phyloP scores from a whole-genome alignment of 2,797 vertebrate species.

The Heteromormyrus szaboi region DNA sequence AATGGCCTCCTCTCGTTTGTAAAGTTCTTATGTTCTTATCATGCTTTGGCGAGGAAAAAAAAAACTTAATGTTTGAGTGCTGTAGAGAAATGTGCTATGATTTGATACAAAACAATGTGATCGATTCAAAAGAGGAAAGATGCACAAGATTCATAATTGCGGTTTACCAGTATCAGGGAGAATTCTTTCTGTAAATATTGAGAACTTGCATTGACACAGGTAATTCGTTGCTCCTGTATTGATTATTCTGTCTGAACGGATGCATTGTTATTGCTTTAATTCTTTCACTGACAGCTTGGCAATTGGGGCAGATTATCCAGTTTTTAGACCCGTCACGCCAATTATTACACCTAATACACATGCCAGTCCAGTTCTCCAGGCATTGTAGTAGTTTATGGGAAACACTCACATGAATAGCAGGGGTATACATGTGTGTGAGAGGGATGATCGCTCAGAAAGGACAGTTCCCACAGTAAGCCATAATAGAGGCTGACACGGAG shows the following conservation, averaged over 20 bases:
- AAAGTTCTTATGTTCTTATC: no score
- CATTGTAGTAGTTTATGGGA: slow-evolving; percentile 8
- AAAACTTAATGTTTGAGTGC: not conserved
- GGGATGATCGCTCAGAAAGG: not conserved
- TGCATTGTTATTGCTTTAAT: not conserved
- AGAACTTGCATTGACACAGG: not conserved
- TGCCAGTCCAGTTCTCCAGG: not conserved
- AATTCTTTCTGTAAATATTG: not conserved
- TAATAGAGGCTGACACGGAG: not conserved
- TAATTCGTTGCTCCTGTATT: not conserved
- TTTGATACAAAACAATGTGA: not conserved
- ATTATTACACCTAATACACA: slow-evolving; percentile 1
- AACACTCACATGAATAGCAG: not conserved
- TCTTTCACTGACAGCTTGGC: not conserved
- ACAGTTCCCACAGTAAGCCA: not conserved
- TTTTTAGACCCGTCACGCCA: not conserved
- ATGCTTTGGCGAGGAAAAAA: not conserved
- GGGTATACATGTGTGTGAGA: not conserved
- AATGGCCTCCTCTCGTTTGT: no score
- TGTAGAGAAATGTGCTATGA: not conserved
- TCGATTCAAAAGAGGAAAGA: not conserved
- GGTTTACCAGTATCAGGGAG: not conserved
- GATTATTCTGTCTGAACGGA: not conserved
- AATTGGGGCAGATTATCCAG: not conserved
- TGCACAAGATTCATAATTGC: not conserved